A percentile compares a stretch with the other conserved stretches of the same genome.
Evolutionary conservation across 2,113 vertebrate species (phyloP).

Genomic region (Podarcis cretensis): DNA sequence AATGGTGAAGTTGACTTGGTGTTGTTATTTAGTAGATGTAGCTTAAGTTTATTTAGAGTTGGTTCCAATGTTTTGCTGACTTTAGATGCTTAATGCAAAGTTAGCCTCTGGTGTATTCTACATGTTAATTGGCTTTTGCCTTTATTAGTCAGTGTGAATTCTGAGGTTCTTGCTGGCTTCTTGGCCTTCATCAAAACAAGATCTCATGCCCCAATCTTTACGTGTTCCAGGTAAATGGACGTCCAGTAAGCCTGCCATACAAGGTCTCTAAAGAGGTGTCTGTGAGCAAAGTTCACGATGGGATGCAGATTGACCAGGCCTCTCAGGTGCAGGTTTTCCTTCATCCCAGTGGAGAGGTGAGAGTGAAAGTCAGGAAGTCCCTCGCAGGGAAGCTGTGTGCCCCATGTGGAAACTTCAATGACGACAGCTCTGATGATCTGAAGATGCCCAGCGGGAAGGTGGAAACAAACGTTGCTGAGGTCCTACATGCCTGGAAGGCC

Average conservation of each 20-base stretch:
- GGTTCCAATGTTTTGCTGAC: too few relatives aligned
- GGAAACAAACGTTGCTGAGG: background rate
- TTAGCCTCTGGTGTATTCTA: background rate
- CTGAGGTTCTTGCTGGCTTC: background rate
- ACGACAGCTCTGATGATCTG: background rate
- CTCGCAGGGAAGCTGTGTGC: constrained; percentile 12
- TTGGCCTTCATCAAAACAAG: background rate
- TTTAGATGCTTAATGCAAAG: background rate
- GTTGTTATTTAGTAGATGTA: too few relatives aligned
- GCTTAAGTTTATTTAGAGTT: too few relatives aligned
- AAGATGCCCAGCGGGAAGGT: background rate
- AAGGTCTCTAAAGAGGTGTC: background rate
- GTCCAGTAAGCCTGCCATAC: background rate
- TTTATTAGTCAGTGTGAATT: background rate
- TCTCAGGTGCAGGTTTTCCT: constrained; percentile 1
- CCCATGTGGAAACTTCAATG: constrained; percentile 23
- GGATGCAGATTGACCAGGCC: background rate
- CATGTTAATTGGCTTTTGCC: background rate
- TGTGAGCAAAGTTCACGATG: background rate
- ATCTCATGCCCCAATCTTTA: background rate
- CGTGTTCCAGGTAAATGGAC: constrained; percentile 19
- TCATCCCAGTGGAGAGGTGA: background rate
- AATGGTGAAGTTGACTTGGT: too few relatives aligned
- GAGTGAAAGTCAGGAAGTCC: background rate
- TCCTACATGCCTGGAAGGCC: constrained; percentile 6